A percentile compares a stretch with the other conserved stretches of the same genome.
These are phyloP conservation scores for Phaethon lepturus DNA, from an alignment of 2,113 vertebrate species.

Conservation along the genomic window DNA sequence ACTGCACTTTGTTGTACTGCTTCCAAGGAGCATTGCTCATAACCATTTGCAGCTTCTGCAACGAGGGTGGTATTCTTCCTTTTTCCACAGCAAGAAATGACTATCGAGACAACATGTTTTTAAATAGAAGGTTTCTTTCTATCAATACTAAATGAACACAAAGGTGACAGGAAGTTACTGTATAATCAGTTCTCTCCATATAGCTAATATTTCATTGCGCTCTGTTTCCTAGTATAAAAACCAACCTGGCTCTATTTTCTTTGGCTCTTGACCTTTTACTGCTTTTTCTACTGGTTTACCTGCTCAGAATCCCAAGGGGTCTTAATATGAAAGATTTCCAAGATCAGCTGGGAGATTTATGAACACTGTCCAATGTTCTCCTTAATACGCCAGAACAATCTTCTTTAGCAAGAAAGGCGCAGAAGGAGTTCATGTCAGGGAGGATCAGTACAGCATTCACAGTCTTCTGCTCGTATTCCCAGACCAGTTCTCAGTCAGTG, in stretches of 20 bases:
- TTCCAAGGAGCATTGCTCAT: not conserved
- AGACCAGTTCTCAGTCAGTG: not conserved
- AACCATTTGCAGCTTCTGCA: not conserved
- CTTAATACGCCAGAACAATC: not conserved
- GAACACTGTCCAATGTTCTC: not conserved
- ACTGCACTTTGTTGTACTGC: not conserved
- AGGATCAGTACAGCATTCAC: not conserved
- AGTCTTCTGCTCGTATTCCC: not conserved
- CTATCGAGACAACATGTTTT: not conserved
- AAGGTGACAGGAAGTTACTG: not conserved
- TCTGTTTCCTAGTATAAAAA: not conserved
- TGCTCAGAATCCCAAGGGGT: not conserved
- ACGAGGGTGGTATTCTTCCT: not conserved
- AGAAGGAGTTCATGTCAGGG: not conserved
- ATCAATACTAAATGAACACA: not conserved
- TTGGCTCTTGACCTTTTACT: not conserved
- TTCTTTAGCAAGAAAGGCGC: fast-evolving
- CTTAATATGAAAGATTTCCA: not conserved
- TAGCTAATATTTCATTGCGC: not conserved
- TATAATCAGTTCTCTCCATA: not conserved
- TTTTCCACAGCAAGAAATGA: not conserved
- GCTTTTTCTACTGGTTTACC: not conserved
- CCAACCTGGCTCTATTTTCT: not conserved
- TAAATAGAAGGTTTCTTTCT: not conserved
- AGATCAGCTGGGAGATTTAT: not conserved